phyloP scores from a whole-genome alignment of 2,113 vertebrate genomes.

The Felis chaus region DNA sequence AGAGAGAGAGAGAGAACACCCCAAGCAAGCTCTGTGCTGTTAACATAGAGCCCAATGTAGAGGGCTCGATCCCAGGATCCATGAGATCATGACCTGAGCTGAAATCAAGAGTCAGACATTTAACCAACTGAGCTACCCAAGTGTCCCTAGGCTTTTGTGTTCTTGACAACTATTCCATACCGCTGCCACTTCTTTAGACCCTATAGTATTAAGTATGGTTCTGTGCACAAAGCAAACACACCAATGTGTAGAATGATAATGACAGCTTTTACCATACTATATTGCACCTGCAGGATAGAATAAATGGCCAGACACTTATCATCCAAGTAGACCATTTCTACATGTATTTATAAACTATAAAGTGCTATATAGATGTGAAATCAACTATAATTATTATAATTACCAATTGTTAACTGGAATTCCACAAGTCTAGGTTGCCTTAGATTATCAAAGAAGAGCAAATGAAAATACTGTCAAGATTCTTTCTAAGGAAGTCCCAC shows the following conservation, averaged over 20 bases:
- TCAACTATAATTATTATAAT: neutral
- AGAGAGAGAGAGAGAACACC: too few species aligned
- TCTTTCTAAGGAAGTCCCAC: neutral
- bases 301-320: neutral
- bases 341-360: neutral
- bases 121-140: too few species aligned
- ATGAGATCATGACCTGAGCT: too few species aligned
- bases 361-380: neutral
- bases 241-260: neutral
- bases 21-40: too few species aligned
- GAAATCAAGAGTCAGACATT: too few species aligned
- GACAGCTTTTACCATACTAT: neutral
- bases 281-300: neutral
- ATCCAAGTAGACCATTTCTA: neutral
- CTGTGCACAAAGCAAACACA: neutral
- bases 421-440: neutral
- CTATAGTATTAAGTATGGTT: neutral
- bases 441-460: neutral
- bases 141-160: neutral
- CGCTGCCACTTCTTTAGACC: neutral
- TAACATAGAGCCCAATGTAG: too few species aligned
- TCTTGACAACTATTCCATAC: neutral
- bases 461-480: neutral
- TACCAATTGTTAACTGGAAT: neutral
- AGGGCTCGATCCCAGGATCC: too few species aligned